Percentiles rank a stretch among this genome's conserved stretches.
Conservation (phyloP, 1,140 invertebrate species). For the Aphelenchoides avenae region DNA sequence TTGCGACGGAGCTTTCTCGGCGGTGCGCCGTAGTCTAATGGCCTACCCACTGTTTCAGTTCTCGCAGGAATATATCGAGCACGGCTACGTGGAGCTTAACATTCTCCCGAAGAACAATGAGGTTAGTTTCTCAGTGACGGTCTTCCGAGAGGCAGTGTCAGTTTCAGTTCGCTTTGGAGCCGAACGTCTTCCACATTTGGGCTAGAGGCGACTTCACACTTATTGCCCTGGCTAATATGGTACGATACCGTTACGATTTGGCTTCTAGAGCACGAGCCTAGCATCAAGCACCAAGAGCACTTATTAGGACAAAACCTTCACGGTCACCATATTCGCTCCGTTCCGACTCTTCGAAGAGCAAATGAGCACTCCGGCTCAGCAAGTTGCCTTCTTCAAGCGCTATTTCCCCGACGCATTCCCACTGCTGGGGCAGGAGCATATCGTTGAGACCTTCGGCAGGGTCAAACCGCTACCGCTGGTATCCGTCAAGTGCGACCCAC, state of each 20-base stretch:
- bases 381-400: conserved; percentile 75
- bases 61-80: conserved; percentile 66
- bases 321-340: conserved; percentile 93
- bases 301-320: conserved; percentile 83
- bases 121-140: too few species aligned
- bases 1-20: conserved; percentile 87
- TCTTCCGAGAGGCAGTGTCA: too few species aligned
- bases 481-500: conserved; percentile 73
- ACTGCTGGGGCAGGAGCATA: conserved; percentile 70
- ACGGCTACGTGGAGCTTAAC: conserved; percentile 86
- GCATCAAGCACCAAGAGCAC: too few species aligned
- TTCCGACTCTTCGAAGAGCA: conserved; percentile 72
- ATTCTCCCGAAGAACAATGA: conserved; percentile 71
- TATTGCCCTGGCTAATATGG: conserved; percentile 90
- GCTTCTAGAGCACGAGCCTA: too few species aligned
- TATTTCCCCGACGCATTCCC: conserved; percentile 80
- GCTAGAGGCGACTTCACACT: conserved; percentile 91
- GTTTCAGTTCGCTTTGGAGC: conserved; percentile 72
- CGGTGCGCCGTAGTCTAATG: conserved; percentile 76
- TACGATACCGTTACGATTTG: too few species aligned
- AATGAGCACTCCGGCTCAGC: conserved; percentile 65
- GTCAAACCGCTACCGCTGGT: conserved; percentile 53
- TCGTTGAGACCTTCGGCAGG: conserved; percentile 35
- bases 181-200: conserved; percentile 92
- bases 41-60: conserved; percentile 37